phyloP scores from a whole-genome alignment of 30 jellyfish, hydroid and myxozoan genomes.

The Pelagia noctiluca region DNA sequence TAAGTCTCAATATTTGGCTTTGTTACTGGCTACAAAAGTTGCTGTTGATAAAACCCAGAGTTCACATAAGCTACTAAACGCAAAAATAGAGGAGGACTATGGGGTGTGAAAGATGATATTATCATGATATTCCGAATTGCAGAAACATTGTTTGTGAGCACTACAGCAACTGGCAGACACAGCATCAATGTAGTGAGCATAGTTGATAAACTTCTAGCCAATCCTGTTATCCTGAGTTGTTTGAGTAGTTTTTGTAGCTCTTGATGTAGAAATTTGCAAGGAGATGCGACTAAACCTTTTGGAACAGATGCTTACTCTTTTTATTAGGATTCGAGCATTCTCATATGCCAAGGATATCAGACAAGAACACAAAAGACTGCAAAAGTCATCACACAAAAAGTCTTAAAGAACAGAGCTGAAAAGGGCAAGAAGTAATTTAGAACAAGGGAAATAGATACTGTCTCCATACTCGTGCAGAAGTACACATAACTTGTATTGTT shows the following conservation, averaged over 20 bases:
- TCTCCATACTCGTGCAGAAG: no score
- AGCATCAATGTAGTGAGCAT: not conserved
- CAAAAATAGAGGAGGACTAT: not conserved
- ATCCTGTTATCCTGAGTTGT: conserved; percentile 11
- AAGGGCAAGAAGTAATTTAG: not conserved
- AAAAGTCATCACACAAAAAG: not conserved
- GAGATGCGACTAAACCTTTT: not conserved
- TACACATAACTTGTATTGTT: no score
- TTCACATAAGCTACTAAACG: no score
- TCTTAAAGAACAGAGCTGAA: not conserved
- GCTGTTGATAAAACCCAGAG: not conserved
- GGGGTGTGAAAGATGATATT: not conserved
- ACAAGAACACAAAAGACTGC: conserved; percentile 1
- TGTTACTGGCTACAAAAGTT: conserved; percentile 7
- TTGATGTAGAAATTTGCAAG: not conserved
- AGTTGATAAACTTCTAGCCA: not conserved
- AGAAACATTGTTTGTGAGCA: conserved; percentile 2
- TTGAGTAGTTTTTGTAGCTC: conserved; percentile 7
- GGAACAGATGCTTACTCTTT: not conserved
- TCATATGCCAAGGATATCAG: conserved; percentile 9
- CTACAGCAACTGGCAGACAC: not conserved
- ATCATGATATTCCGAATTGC: not conserved
- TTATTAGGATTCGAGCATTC: conserved; percentile 1
- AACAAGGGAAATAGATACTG: not conserved
- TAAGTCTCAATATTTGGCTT: conserved; percentile 5